Percentiles rank a stretch among this genome's conserved stretches.
Conservation (phyloP, 2,113 vertebrate genomes). For the Setophaga petechia region DNA sequence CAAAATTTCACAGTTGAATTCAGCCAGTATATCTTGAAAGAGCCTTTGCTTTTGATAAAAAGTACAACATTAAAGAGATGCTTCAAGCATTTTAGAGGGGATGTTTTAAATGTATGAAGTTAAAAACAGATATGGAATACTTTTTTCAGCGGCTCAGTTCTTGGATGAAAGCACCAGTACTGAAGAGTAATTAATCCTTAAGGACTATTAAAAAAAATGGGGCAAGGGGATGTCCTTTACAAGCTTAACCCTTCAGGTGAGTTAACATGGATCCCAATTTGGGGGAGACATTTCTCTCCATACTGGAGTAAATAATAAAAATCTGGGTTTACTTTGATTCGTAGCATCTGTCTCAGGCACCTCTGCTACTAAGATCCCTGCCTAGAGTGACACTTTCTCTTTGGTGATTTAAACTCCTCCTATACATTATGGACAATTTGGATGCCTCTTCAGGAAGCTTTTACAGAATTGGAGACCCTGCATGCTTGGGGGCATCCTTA, state of each 20-base stretch:
- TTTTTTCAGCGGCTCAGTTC: background rate
- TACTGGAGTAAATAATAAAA: background rate
- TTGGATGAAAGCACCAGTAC: background rate
- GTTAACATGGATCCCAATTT: background rate
- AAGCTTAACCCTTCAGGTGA: background rate
- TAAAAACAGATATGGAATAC: background rate
- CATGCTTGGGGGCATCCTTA: background rate
- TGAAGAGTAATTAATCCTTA: background rate
- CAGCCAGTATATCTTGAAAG: background rate
- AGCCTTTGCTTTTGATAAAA: conserved; percentile 8
- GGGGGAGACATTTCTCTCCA: background rate
- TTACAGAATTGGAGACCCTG: background rate
- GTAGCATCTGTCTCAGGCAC: background rate
- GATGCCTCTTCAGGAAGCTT: background rate
- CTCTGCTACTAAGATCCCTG: background rate
- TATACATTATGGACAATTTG: accelerated
- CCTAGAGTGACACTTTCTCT: background rate
- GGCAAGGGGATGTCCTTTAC: accelerated
- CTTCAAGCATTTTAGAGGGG: background rate
- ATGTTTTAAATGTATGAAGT: background rate
- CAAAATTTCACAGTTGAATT: background rate
- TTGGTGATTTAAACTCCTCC: background rate
- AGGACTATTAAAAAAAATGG: accelerated
- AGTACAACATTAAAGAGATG: background rate
- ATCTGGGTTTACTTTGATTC: background rate